phyloP scores from a whole-genome alignment of 2,888 invertebrate species.

The Drosophila quinaria region DNA sequence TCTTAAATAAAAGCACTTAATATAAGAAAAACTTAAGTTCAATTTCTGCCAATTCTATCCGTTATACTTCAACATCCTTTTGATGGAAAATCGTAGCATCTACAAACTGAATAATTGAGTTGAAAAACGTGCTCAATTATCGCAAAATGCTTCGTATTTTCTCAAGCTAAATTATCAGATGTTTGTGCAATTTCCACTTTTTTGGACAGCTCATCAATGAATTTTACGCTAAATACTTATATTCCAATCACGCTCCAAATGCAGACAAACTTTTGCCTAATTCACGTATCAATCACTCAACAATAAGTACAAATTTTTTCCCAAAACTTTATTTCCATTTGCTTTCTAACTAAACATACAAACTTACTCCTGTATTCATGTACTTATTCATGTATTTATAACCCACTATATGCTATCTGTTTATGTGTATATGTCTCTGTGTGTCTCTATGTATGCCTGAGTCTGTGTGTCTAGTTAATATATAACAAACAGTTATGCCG shows the following conservation, averaged over 20 bases:
- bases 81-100: conserved; percentile 4
- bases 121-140: conserved; percentile 55
- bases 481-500: conserved; percentile 13
- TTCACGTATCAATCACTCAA: conserved; percentile 64
- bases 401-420: conserved; percentile 25
- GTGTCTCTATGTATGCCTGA: conserved; percentile 18
- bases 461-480: conserved; percentile 22
- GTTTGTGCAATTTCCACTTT: not conserved
- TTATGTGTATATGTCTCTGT: conserved; percentile 26
- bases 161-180: conserved; percentile 13
- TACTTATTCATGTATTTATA: conserved; percentile 15
- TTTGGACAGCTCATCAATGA: conserved; percentile 46
- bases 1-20: not conserved
- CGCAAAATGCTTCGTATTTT: conserved; percentile 9
- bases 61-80: not conserved
- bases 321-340: conserved; percentile 56
- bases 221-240: conserved; percentile 30
- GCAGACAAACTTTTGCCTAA: conserved; percentile 52
- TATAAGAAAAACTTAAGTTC: not conserved
- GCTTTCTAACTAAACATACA: conserved; percentile 39
- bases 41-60: not conserved
- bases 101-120: conserved; percentile 53
- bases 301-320: conserved; percentile 58
- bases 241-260: conserved; percentile 57
- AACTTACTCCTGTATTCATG: conserved; percentile 12